Percentiles rank a stretch among this genome's conserved stretches.
Conservation (phyloP, 2,888 invertebrate species). For the Hecatera dysodea region DNA sequence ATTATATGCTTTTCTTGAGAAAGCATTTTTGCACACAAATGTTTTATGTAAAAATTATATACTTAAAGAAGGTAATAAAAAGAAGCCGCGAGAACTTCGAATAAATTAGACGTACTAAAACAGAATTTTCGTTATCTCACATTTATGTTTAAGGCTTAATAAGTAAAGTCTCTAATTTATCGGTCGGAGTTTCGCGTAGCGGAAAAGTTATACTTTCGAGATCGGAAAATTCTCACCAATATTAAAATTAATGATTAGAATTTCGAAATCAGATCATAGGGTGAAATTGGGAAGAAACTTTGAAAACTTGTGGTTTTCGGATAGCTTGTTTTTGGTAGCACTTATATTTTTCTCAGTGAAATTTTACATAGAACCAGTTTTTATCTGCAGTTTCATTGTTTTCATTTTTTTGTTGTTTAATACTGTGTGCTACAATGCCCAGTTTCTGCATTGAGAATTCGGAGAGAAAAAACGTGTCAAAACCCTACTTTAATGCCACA, state of each 20-base stretch:
- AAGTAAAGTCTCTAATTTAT: slow-evolving; percentile 54
- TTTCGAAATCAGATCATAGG: slow-evolving; percentile 27
- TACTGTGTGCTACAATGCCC: too few relatives aligned
- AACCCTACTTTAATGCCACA: too few relatives aligned
- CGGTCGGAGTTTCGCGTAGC: slow-evolving; percentile 26
- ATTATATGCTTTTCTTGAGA: slow-evolving; percentile 3
- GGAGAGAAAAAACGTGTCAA: too few relatives aligned
- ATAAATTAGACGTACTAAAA: slow-evolving; percentile 32
- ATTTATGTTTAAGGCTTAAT: slow-evolving; percentile 37
- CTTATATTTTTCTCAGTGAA: background rate
- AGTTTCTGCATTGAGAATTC: too few relatives aligned
- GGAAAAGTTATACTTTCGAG: slow-evolving; percentile 34
- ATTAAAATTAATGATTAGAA: slow-evolving; percentile 36
- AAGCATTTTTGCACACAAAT: slow-evolving; percentile 24
- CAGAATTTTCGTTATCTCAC: slow-evolving; percentile 38
- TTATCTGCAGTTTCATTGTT: too few relatives aligned
- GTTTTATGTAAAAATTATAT: slow-evolving; percentile 31
- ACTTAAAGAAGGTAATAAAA: slow-evolving; percentile 21
- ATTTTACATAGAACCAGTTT: too few relatives aligned
- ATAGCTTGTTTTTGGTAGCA: background rate
- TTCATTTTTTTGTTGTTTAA: background rate
- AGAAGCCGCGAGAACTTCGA: slow-evolving; percentile 12
- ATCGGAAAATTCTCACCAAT: slow-evolving; percentile 37
- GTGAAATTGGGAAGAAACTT: slow-evolving; percentile 25
- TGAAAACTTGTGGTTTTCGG: background rate